Evolutionary conservation across 1,140 invertebrate genomes (phyloP), one percentile per base, ranked within the genome.

Genomic region (Caerostris darwini): DNA sequence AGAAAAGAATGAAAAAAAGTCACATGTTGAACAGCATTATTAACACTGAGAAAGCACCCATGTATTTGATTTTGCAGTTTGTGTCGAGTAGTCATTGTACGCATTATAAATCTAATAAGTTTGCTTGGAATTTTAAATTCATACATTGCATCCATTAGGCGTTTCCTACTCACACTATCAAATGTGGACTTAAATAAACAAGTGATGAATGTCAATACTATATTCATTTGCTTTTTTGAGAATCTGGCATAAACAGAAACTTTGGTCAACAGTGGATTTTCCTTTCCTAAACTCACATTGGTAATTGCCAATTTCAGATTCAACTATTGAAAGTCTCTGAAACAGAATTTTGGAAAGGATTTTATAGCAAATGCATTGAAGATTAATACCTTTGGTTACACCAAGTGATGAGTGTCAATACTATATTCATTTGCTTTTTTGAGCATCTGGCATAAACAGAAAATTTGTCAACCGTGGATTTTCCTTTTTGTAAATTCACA

Each of bases 281-380:
- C 53, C 17, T 5, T 7, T 7, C 3, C 0, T 50, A 14, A 85
- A 59, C 19, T 14, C 82, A 85, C 56, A 85, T 85, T 56, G 82
- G 57, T 85, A 85, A 7, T 19, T 85, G 12, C 82, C 82, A 57
- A 85, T 85, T 85, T 85, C 5, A 34, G 34, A 81, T n/a, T 81
- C 8, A 34, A 81, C 77, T 7, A 50, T 34, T 81, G 77, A 34
- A 81, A 81, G 34, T 50, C 34, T 81, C 77, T 81, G 34, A 34
- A 81, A 34, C n/a, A 53, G 34, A 50, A 34, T 81, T 3, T 71
- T n/a, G 34, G 34, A 34, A 34, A 34, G 34, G 34, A 34, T 34
- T 34, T 34, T 34, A 34, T 34, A 34, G 34, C 34, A 34, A 34
- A 34, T 34, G 34, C 3, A 81, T n/a, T n/a, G 77, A 50, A 81